Base-by-base conservation (phyloP, 2,888 invertebrate species). In the Epirrhoe tristata region DNA sequence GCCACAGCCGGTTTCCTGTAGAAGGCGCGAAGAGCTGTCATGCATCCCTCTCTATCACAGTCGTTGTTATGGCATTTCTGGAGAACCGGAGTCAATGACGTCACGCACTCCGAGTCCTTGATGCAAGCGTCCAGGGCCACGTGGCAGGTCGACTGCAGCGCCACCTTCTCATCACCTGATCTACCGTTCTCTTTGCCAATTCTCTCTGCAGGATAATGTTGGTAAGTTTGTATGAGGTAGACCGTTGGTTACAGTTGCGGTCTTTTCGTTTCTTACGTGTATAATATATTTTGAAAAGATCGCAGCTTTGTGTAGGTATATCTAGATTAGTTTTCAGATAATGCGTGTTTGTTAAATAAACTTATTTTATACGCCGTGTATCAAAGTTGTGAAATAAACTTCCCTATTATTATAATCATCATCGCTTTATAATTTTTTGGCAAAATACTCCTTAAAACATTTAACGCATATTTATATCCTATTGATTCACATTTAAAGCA, bases 21-120 rank as follows among this genome's bases (percentile, higher is more conserved):
- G 92, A 98, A 98, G 63, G 96, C 95, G 84, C 98, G 96, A 78
- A 98, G 90, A 59, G 98, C 97, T 72, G 96, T 95, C 98, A 98
- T 98, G 89, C 98, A 98, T 67, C 97, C 96, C 83, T 97, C 97
- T 72, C 97, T 94, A 85, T 97, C 96, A 89, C 98, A 98, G 75
- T 96, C 91, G 31, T 77, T 86, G 5, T 84, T 77, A 82, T 97
- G 97, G 85, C 98, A 98, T 86, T 96, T 96, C 90, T 96, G 96
- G 79, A 98, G 94, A 76, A 98, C 96, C n/a, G 97, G 97, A 60
- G 97, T 96, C 80, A 98, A 93, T 64, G 97, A 95, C 77, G 95
- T 94, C 84, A 96, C 95, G 86, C 98, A 98, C 83, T 96, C 96
- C 79, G 95, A 95, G 92, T 98, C 96, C 88, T 96, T 96, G 89